phyloP scores from a whole-genome alignment of 2,113 vertebrate genomes.

The Crocuta crocuta region DNA sequence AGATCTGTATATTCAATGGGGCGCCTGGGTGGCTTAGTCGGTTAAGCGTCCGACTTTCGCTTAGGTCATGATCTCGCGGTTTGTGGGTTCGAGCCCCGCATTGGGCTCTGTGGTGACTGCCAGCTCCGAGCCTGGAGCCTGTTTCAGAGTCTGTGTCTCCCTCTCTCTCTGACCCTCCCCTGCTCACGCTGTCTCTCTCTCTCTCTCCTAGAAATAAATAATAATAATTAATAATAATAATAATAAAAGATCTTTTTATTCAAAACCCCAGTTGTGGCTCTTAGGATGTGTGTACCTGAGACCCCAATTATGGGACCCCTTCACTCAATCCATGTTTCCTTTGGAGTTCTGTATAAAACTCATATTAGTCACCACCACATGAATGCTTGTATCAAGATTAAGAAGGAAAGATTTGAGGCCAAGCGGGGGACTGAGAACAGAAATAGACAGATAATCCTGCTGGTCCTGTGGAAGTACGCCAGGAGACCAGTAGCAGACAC shows the following conservation, averaged over 20 bases:
- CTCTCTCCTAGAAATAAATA: too few species aligned
- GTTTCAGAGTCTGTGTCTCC: too few species aligned
- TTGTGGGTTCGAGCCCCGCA: too few species aligned
- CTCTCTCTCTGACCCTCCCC: too few species aligned
- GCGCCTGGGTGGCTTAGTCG: too few species aligned
- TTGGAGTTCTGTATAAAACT: not conserved
- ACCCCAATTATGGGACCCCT: not conserved
- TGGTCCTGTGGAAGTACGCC: not conserved
- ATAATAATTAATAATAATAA: too few species aligned
- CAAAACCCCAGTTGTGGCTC: not conserved
- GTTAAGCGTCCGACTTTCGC: too few species aligned
- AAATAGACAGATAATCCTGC: not conserved
- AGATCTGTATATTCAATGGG: not conserved
- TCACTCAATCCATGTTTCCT: not conserved
- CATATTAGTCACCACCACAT: not conserved
- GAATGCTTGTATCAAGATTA: not conserved
- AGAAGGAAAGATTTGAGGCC: not conserved
- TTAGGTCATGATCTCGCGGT: too few species aligned
- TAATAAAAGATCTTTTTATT: not conserved
- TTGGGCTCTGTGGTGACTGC: too few species aligned
- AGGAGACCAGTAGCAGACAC: not conserved
- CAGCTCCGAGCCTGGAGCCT: too few species aligned
- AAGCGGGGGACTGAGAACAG: not conserved
- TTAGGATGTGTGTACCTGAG: not conserved
- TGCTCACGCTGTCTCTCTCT: too few species aligned